These are phyloP conservation scores for Dicaeum eximium DNA, from an alignment of 2,113 vertebrate genomes.

Conservation along the genomic window DNA sequence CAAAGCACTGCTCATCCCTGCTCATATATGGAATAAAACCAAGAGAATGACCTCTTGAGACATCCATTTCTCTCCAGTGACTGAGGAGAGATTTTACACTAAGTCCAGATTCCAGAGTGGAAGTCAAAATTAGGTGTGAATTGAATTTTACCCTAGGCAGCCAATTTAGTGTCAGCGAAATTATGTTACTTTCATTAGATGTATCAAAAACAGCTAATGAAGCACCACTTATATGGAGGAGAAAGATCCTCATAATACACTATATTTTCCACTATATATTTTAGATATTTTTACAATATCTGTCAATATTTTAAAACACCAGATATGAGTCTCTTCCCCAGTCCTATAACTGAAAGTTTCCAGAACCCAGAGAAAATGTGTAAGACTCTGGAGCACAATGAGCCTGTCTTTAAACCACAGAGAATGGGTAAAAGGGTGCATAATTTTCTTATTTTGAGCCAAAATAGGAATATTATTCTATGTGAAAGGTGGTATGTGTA, in stretches of 20 bases:
- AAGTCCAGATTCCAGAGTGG: neutral
- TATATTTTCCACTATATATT: neutral
- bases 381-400: neutral
- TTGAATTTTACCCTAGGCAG: neutral
- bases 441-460: neutral
- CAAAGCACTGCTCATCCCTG: neutral
- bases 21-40: neutral
- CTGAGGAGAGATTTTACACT: neutral
- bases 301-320: neutral
- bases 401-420: neutral
- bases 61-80: neutral
- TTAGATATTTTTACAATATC: neutral
- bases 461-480: neutral
- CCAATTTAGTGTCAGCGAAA: neutral
- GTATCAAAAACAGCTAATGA: neutral
- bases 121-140: neutral
- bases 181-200: neutral
- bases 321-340: neutral
- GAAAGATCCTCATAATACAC: neutral
- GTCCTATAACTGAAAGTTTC: neutral
- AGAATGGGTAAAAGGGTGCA: neutral
- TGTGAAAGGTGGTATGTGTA: neutral
- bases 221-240: neutral
- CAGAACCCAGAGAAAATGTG: neutral
- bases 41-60: neutral